Evolutionary conservation across 2,888 invertebrate genomes (phyloP).

Genomic region (Caradrina clavipalpis): DNA sequence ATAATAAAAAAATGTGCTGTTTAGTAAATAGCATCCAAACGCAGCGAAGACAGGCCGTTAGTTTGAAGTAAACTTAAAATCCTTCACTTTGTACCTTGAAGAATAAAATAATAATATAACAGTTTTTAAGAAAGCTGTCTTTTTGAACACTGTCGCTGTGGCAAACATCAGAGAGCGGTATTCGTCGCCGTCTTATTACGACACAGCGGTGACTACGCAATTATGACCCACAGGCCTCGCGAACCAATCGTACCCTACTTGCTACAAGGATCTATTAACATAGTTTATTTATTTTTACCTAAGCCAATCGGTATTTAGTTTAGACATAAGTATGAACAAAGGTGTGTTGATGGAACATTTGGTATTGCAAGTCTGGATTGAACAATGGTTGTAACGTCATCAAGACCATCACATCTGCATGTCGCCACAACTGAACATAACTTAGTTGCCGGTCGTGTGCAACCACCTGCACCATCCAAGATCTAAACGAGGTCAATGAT

Average conservation of each 20-base stretch:
- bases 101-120: constrained; percentile 17
- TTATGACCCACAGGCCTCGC: constrained; percentile 65
- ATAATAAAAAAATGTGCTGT: too few relatives aligned
- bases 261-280: constrained; percentile 50
- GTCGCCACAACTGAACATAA: too few relatives aligned
- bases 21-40: too few relatives aligned
- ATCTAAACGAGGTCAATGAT: too few relatives aligned
- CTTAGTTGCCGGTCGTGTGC: too few relatives aligned
- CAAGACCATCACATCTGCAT: too few relatives aligned
- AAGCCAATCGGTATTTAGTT: constrained; percentile 2
- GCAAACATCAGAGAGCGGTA: constrained; percentile 52
- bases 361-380: too few relatives aligned
- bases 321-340: neutral
- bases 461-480: too few relatives aligned
- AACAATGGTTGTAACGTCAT: neutral
- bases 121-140: constrained; percentile 38
- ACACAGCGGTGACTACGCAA: constrained; percentile 70
- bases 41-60: too few relatives aligned
- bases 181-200: constrained; percentile 65
- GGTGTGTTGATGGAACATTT: neutral
- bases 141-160: constrained; percentile 37
- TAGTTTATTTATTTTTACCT: constrained; percentile 24
- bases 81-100: neutral
- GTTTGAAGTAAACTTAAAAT: neutral
- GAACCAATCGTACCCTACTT: constrained; percentile 50